Conservation (phyloP, 2,797 vertebrate species). For the Uromys caudimaculatus region DNA sequence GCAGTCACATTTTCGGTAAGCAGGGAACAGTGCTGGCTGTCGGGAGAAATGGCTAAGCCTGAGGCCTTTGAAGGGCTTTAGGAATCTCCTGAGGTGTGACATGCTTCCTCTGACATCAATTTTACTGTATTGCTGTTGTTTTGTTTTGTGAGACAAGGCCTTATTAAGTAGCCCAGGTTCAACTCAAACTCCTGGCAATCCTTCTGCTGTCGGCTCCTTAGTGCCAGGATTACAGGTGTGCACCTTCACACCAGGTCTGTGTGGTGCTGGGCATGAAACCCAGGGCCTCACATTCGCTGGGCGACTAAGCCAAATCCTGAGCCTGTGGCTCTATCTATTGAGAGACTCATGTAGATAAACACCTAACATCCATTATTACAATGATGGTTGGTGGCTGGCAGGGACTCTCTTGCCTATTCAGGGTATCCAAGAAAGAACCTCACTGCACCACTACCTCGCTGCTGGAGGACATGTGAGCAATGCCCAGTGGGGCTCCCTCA, state of each 20-base stretch:
- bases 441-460: neutral
- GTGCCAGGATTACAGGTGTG: neutral
- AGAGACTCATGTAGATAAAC: neutral
- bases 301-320: neutral
- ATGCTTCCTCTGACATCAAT: fast-evolving
- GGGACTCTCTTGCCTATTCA: neutral
- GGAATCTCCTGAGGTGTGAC: too few relatives aligned
- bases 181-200: neutral
- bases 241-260: neutral
- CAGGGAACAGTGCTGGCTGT: neutral
- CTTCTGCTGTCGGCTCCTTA: neutral
- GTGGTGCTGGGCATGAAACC: neutral
- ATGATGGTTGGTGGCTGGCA: too few relatives aligned
- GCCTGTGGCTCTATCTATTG: neutral
- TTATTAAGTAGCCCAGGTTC: neutral
- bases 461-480: neutral
- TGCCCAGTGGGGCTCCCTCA: neutral
- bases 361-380: neutral
- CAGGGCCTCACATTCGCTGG: neutral
- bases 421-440: neutral
- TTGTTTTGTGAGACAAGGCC: neutral
- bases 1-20: neutral
- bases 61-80: neutral
- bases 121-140: neutral
- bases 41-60: neutral